Conservation (phyloP, 2,888 invertebrate species). For the Matsumyia berberina region DNA sequence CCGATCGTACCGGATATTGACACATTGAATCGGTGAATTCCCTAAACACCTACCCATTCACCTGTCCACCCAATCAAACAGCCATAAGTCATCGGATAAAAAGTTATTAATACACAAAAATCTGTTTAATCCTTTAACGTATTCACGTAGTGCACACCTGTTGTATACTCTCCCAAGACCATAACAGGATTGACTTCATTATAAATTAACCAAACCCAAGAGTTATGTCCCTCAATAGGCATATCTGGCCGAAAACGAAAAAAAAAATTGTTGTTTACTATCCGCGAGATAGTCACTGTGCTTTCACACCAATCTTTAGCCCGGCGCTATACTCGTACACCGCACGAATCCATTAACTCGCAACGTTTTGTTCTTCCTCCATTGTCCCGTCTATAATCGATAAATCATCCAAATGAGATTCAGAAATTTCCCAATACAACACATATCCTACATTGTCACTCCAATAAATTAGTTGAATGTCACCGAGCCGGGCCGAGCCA, state of each 20-base stretch:
- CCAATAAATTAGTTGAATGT: slow-evolving; percentile 69
- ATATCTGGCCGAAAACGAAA: no score
- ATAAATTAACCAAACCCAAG: slow-evolving; percentile 46
- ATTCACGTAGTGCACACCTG: not conserved
- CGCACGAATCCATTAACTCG: slow-evolving; percentile 24
- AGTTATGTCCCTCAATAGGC: slow-evolving; percentile 15
- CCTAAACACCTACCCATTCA: no score
- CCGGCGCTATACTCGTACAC: slow-evolving; percentile 24
- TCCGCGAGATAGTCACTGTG: not conserved
- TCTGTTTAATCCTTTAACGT: not conserved
- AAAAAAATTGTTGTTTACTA: no score
- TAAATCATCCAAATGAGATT: slow-evolving; percentile 56
- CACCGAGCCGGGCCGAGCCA: slow-evolving; percentile 16
- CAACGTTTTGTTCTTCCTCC: slow-evolving; percentile 5
- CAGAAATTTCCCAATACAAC: slow-evolving; percentile 14
- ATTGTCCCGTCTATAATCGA: slow-evolving; percentile 42
- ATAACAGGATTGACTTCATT: slow-evolving; percentile 41
- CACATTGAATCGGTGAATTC: no score
- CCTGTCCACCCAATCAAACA: no score
- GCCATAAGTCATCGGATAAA: no score
- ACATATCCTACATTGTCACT: slow-evolving; percentile 55
- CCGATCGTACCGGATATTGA: no score
- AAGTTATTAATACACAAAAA: no score
- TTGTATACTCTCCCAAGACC: slow-evolving; percentile 17
- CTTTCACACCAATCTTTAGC: slow-evolving; percentile 11